phyloP scores from a whole-genome alignment of 2,113 vertebrate species.

The Calonectris borealis region DNA sequence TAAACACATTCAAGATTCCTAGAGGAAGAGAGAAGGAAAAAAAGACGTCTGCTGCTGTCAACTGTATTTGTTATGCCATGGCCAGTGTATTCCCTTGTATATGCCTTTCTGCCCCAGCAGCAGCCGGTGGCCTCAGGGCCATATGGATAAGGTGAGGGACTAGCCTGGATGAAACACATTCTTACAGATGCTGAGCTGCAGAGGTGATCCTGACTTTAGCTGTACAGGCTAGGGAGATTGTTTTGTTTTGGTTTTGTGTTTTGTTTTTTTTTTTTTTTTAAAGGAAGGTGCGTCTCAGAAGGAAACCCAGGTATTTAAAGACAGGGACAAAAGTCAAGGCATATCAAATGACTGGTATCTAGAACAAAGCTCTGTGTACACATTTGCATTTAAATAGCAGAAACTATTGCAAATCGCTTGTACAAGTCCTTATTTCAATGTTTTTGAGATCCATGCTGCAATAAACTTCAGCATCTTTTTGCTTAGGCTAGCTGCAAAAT shows the following conservation, averaged over 20 bases:
- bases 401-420: neutral
- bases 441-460: neutral
- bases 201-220: neutral
- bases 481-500: neutral
- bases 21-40: neutral
- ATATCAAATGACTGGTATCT: neutral
- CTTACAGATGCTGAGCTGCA: neutral
- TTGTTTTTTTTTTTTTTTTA: neutral
- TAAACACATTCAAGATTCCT: neutral
- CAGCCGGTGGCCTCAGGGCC: neutral
- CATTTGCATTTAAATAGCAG: conserved; percentile 30
- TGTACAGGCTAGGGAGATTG: neutral
- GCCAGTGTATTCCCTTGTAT: neutral
- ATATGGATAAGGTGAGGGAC: neutral
- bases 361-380: neutral
- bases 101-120: neutral
- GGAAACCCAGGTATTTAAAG: neutral
- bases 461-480: neutral
- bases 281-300: neutral
- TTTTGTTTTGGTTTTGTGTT: neutral
- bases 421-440: neutral
- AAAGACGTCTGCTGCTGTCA: neutral
- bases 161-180: neutral
- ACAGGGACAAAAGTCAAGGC: neutral
- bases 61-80: neutral